Evolutionary conservation across 2,797 vertebrate genomes (phyloP), one percentile per base, ranked within the genome.

Genomic region (Myotis pilosus): DNA sequence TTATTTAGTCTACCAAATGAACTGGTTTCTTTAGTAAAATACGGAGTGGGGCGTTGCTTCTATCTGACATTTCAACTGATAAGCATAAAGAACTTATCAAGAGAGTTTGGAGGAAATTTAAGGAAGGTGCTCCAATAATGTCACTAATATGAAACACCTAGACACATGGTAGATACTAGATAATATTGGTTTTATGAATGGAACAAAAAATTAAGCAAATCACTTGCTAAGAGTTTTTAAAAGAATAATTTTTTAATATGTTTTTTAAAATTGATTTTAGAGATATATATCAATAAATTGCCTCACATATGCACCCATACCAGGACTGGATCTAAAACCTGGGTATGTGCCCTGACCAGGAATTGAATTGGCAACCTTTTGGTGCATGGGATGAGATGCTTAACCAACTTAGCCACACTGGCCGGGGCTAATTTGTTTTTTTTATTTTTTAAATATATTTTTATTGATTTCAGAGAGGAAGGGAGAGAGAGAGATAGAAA

Each of bases 141-240:
- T 87, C 76, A 55, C 36, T 95, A 36, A 41, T 53, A 22, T 5
- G 22, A 71, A 87, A 53, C 6, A 51, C 25, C 8, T 30, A 78
- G n/a, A 30, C 22, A 68, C n/a, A 10, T 71, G 22, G 38, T 75
- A 44, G 38, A 51, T 22, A 60, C 44, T 76, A 12, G 8, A 19
- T 84, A 64, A 47, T 76, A 68, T 55, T 81, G 81, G 22, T 75
- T 86, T 1, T 53, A 66, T 78, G n/a, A 92, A 53, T 92, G 82
- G 64, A 72, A 62, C 33, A 87, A 83, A 84, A 88, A 95, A 89
- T 79, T 44, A 83, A 78, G 33, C 68, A 75, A 71, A 41, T 91
- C 68, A 71, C 22, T 94, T 85, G 13, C 23, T 87, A 49, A 7
- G 30, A 92, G 41, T 86, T 95, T 92, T 80, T 53, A 33, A 78